Evolutionary conservation across 2,888 invertebrate species (phyloP).

Genomic region (Scaptomyza cyrtandrae): DNA sequence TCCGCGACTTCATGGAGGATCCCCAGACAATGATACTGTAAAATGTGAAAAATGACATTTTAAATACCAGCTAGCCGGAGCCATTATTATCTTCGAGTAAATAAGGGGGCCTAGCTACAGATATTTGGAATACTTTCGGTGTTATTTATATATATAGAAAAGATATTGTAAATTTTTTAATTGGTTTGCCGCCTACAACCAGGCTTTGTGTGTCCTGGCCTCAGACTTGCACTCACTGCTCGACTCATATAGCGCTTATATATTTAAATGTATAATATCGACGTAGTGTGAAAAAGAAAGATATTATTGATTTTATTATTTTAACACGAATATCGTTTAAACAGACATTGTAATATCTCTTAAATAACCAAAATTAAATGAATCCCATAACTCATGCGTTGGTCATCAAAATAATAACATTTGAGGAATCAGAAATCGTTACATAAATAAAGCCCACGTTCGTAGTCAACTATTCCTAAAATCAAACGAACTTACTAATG

Average conservation of each 20-base stretch:
- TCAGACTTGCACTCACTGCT: constrained; percentile 25
- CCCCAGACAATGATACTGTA: constrained; percentile 97
- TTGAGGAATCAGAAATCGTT: constrained; percentile 27
- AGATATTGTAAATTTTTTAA: constrained; percentile 53
- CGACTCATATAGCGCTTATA: constrained; percentile 36
- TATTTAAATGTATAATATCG: constrained; percentile 48
- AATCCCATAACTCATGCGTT: constrained; percentile 7
- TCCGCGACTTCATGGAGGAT: constrained; percentile 94
- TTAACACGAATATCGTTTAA: constrained; percentile 13
- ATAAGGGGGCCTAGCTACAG: neutral
- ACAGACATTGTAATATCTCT: constrained; percentile 42
- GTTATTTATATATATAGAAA: constrained; percentile 33
- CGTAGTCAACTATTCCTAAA: constrained; percentile 20
- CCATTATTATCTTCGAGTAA: neutral
- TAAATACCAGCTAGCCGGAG: constrained; percentile 7
- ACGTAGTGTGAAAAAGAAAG: constrained; percentile 23
- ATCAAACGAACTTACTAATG: neutral
- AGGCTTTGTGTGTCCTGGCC: constrained; percentile 12
- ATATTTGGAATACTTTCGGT: constrained; percentile 37
- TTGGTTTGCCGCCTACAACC: constrained; percentile 37
- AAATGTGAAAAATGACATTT: constrained; percentile 74
- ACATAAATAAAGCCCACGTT: constrained; percentile 41
- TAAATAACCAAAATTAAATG: constrained; percentile 13
- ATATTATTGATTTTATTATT: constrained; percentile 25
- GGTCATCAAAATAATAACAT: constrained; percentile 21